Evolutionary conservation across 2,797 vertebrate species (phyloP).

Genomic region (Lophius americanus): DNA sequence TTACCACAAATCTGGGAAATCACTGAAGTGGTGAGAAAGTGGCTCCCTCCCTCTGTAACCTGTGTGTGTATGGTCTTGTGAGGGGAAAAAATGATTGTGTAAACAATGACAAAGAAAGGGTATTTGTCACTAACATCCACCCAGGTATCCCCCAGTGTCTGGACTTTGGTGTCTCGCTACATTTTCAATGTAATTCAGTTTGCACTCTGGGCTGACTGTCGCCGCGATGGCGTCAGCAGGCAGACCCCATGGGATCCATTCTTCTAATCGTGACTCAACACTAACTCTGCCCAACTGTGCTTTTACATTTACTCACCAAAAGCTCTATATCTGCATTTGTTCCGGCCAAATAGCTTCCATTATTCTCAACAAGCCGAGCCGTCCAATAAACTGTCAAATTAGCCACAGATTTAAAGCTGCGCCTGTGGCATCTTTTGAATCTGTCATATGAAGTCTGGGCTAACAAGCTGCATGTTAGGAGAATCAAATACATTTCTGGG

Average conservation of each 20-base stretch:
- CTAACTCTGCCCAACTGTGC: conserved; percentile 35
- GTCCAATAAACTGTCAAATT: conserved; percentile 46
- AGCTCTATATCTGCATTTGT: conserved; percentile 22
- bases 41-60: not conserved
- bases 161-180: conserved; percentile 34
- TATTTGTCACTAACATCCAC: conserved; percentile 2
- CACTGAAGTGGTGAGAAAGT: not conserved
- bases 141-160: conserved; percentile 12
- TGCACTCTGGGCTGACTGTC: conserved; percentile 48
- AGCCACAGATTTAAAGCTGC: conserved; percentile 26
- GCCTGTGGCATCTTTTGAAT: conserved; percentile 19
- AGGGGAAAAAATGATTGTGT: not conserved
- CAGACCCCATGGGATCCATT: conserved; percentile 58
- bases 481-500: conserved; percentile 29
- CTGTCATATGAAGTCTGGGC: conserved; percentile 30
- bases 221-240: conserved; percentile 60
- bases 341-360: conserved; percentile 24
- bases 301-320: conserved; percentile 33
- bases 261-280: conserved; percentile 74
- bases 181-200: conserved; percentile 67
- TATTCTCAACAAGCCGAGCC: conserved; percentile 10
- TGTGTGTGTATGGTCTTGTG: conserved; percentile 6
- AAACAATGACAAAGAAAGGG: conserved; percentile 12
- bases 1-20: conserved; percentile 17
- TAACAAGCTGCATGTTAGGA: conserved; percentile 1